phyloP scores from a whole-genome alignment of 2,888 invertebrate species.

The Noctua janthe region DNA sequence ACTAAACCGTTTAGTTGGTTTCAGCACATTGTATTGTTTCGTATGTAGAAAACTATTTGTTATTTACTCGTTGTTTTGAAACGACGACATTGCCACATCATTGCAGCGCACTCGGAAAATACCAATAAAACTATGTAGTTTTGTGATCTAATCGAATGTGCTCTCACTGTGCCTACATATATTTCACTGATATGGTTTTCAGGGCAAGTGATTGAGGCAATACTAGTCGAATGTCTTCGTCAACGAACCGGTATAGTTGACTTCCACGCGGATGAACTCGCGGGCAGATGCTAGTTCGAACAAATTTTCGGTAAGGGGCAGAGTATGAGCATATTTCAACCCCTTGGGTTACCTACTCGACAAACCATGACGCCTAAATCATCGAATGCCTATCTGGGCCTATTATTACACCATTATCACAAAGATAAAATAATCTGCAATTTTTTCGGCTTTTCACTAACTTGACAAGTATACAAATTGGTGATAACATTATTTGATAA shows the following conservation, averaged over 20 bases:
- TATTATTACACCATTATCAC: not conserved
- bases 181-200: not conserved
- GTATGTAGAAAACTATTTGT: not conserved
- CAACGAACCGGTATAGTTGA: not conserved
- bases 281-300: not conserved
- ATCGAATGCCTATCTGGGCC: not conserved
- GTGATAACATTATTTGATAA: not conserved
- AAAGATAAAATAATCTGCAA: not conserved
- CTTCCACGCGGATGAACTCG: not conserved
- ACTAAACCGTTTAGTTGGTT: constrained; percentile 30
- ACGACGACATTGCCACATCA: not conserved
- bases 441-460: not conserved
- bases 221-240: not conserved
- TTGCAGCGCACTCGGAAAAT: not conserved
- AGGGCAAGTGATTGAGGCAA: not conserved
- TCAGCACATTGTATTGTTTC: constrained; percentile 15
- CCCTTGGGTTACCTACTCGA: not conserved
- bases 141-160: not conserved
- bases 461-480: not conserved
- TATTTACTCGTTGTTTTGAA: not conserved
- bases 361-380: not conserved
- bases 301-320: not conserved
- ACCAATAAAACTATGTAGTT: not conserved
- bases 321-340: not conserved
- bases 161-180: not conserved